These are phyloP conservation scores for Nanorana parkeri DNA, from an alignment of 2,113 vertebrate genomes.

Conservation along the genomic window DNA sequence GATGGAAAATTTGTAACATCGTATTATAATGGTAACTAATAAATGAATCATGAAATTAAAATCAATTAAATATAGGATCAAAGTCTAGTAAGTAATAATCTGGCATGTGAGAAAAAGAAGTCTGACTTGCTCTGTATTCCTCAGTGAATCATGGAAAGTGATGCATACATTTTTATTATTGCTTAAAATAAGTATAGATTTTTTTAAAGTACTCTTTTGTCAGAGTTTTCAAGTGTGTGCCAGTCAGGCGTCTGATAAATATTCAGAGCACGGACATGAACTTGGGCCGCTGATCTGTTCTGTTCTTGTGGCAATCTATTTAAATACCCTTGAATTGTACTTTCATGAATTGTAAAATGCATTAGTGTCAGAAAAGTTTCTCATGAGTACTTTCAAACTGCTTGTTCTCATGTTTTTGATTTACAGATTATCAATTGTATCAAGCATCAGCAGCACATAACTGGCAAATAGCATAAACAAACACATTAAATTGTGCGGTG, in stretches of 20 bases:
- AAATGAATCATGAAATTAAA: too few relatives aligned
- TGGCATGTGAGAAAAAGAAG: too few relatives aligned
- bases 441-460: constrained; percentile 70
- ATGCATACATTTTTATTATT: not conserved
- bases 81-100: too few relatives aligned
- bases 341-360: constrained; percentile 65
- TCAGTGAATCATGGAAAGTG: not conserved
- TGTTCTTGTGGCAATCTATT: constrained; percentile 61
- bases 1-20: too few relatives aligned
- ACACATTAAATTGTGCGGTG: constrained; percentile 70
- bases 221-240: constrained; percentile 11
- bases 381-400: constrained; percentile 70
- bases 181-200: not conserved
- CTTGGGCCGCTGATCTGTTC: constrained; percentile 36
- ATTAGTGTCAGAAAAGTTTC: constrained; percentile 67
- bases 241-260: constrained; percentile 22
- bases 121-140: too few relatives aligned
- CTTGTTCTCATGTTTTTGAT: constrained; percentile 73
- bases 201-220: not conserved
- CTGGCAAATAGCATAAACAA: constrained; percentile 73
- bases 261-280: constrained; percentile 27
- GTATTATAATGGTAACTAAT: too few relatives aligned
- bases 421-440: constrained; percentile 76
- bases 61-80: too few relatives aligned
- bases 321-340: constrained; percentile 68